These are phyloP conservation scores for Crotalus tigris DNA, from an alignment of 2,113 vertebrate genomes.

Conservation along the genomic window DNA sequence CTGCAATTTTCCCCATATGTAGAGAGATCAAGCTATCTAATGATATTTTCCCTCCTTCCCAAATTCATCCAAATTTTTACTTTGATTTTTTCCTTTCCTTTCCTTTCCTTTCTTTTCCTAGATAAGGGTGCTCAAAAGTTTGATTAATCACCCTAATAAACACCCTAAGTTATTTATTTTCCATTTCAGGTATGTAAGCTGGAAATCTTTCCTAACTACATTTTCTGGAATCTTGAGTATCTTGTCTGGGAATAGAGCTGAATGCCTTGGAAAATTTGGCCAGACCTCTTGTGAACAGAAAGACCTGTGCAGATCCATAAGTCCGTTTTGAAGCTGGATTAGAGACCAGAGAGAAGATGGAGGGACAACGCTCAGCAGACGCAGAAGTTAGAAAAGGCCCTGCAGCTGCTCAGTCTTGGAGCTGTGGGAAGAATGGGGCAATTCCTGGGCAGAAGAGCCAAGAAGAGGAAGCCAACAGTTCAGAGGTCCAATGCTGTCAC, in stretches of 20 bases:
- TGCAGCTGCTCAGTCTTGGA: too few species aligned
- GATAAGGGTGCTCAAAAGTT: too few species aligned
- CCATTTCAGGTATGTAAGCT: neutral
- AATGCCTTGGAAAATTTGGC: too few species aligned
- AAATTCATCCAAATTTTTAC: neutral
- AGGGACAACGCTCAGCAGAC: too few species aligned
- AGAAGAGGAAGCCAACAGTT: too few species aligned
- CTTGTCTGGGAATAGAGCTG: neutral
- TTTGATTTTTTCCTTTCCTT: neutral
- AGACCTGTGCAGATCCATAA: neutral
- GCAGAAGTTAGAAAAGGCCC: too few species aligned
- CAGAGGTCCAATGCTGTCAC: too few species aligned
- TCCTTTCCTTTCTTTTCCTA: too few species aligned
- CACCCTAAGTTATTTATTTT: neutral
- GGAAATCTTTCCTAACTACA: neutral
- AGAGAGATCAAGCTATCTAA: neutral
- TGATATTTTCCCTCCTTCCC: neutral
- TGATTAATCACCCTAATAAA: too few species aligned
- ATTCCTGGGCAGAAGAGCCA: too few species aligned
- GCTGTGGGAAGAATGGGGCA: neutral
- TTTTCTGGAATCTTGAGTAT: neutral
- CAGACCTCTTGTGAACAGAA: neutral
- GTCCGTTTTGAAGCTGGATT: neutral
- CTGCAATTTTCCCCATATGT: neutral
- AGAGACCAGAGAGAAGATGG: neutral